Evolutionary conservation across 2,113 vertebrate species (phyloP).

Genomic region (Anarrhichthys ocellatus): DNA sequence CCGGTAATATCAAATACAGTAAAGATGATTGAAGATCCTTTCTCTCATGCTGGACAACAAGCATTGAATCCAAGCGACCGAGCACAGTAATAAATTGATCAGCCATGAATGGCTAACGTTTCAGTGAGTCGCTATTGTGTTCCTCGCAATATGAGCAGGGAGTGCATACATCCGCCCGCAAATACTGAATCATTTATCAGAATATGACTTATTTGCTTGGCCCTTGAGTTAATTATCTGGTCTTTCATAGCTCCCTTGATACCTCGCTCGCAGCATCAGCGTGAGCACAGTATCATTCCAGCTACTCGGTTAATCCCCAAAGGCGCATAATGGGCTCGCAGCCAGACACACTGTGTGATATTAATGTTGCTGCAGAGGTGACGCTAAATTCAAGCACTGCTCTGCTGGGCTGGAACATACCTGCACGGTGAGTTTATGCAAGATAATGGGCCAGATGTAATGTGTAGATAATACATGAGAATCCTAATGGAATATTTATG

Average conservation of each 20-base stretch:
- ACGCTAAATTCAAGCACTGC: conserved; percentile 1
- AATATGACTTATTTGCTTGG: conserved; percentile 78
- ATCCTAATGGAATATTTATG: conserved; percentile 77
- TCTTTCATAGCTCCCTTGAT: conserved; percentile 79
- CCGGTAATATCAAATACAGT: neutral
- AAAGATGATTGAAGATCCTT: neutral
- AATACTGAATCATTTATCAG: conserved; percentile 82
- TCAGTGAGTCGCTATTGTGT: conserved; percentile 41
- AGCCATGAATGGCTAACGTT: conserved; percentile 57
- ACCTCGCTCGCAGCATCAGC: conserved; percentile 63
- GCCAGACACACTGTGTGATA: conserved; percentile 33
- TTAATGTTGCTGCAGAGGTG: conserved; percentile 37
- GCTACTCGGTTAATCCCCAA: conserved; percentile 67
- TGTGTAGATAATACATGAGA: conserved; percentile 70
- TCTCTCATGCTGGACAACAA: neutral
- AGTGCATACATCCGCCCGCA: conserved; percentile 60
- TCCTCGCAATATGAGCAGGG: conserved; percentile 64
- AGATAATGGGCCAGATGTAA: conserved; percentile 64
- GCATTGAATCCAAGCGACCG: conserved; percentile 22
- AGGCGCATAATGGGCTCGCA: conserved; percentile 38
- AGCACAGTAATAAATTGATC: conserved; percentile 37
- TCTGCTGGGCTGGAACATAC: conserved; percentile 25
- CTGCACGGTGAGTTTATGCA: conserved; percentile 57
- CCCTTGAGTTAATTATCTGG: conserved; percentile 79
- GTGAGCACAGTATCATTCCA: conserved; percentile 63